Conservation (phyloP, 2,888 invertebrate genomes). For the Macrophya alboannulata region DNA sequence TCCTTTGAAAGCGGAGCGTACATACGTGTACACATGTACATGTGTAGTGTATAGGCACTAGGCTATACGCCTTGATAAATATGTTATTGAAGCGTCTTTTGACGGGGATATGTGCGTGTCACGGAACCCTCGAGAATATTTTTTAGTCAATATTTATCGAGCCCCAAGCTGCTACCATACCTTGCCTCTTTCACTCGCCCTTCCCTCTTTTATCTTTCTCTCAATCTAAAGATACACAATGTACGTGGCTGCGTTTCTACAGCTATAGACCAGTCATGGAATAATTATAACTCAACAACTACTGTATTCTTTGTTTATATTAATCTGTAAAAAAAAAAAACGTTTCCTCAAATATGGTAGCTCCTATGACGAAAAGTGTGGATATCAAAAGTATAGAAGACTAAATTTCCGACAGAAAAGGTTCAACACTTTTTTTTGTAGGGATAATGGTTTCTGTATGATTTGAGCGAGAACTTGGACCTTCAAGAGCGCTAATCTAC, state of each 20-base stretch:
- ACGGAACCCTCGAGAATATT: constrained; percentile 61
- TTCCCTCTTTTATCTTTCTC: background rate
- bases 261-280: background rate
- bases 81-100: constrained; percentile 70
- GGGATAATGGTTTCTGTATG: background rate
- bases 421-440: background rate
- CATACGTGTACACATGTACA: background rate
- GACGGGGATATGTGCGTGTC: constrained; percentile 56
- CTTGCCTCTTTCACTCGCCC: background rate
- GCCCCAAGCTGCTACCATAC: background rate
- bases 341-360: background rate
- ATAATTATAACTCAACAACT: background rate
- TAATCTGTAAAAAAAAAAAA: background rate
- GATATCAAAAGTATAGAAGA: background rate
- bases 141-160: constrained; percentile 64
- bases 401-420: background rate
- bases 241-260: background rate
- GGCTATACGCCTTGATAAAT: constrained; percentile 69
- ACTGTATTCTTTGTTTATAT: background rate
- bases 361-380: background rate
- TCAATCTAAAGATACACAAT: background rate
- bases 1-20: background rate
- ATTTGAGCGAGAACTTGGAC: background rate
- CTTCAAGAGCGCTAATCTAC: background rate
- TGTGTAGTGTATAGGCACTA: background rate